Percentiles rank a stretch among this genome's conserved stretches.
phyloP scores from a whole-genome alignment of 2,888 invertebrate species.

The Pediacus dermestoides region DNA sequence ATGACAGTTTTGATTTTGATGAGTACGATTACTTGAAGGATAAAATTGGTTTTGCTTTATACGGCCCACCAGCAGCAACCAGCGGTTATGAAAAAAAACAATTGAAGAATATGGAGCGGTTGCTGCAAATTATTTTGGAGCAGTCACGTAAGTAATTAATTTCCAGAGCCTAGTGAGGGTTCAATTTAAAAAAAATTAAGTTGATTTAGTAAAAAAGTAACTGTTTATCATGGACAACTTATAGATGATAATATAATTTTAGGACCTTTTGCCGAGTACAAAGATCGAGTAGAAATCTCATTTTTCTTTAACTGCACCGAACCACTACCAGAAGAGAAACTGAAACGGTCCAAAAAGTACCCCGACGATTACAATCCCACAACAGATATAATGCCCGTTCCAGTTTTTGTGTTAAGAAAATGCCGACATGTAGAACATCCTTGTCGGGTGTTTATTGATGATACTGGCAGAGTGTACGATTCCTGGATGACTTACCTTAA shows the following conservation, averaged over 20 bases:
- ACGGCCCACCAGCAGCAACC: slow-evolving; percentile 53
- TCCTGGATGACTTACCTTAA: slow-evolving; percentile 55
- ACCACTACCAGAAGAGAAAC: slow-evolving; percentile 37
- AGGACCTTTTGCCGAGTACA: slow-evolving; percentile 33
- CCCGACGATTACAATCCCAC: slow-evolving; percentile 38
- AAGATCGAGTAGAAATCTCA: slow-evolving; percentile 33
- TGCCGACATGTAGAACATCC: slow-evolving; percentile 34
- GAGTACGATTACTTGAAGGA: slow-evolving; percentile 53
- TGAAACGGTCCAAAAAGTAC: slow-evolving; percentile 33
- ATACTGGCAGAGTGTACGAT: slow-evolving; percentile 51
- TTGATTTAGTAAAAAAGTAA: no score
- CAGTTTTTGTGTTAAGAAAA: slow-evolving; percentile 43
- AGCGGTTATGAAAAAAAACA: slow-evolving; percentile 44
- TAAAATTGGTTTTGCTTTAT: slow-evolving; percentile 58
- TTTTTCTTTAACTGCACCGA: slow-evolving; percentile 38
- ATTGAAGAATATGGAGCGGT: slow-evolving; percentile 28
- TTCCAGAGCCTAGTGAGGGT: no score
- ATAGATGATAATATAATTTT: slow-evolving; percentile 19
- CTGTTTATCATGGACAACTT: not conserved
- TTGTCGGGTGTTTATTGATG: slow-evolving; percentile 43
- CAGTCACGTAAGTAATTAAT: slow-evolving; percentile 35
- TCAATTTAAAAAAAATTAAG: no score
- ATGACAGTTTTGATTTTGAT: slow-evolving; percentile 53
- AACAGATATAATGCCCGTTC: slow-evolving; percentile 37
- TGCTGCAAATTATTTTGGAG: slow-evolving; percentile 33